phyloP scores from a whole-genome alignment of 2,888 invertebrate species.

The Hymenopus coronatus region DNA sequence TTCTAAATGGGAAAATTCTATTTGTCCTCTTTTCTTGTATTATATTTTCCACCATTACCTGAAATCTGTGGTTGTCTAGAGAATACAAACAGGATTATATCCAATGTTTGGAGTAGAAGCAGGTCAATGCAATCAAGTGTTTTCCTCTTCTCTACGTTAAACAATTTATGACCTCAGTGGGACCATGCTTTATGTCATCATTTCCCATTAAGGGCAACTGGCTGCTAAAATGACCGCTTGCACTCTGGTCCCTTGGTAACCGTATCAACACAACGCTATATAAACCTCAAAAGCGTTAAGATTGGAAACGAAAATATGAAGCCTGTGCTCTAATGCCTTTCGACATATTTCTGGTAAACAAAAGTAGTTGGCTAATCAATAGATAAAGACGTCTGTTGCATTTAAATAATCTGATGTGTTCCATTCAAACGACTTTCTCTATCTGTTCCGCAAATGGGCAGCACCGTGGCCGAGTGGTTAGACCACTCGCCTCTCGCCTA shows the following conservation, averaged over 20 bases:
- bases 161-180: background rate
- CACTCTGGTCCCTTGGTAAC: background rate
- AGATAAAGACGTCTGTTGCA: too few relatives aligned
- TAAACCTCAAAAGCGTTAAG: too few relatives aligned
- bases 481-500: too few relatives aligned
- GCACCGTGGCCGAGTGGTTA: too few relatives aligned
- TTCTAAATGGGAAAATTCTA: background rate
- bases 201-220: background rate
- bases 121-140: background rate
- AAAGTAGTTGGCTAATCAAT: too few relatives aligned
- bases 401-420: too few relatives aligned
- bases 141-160: background rate
- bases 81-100: background rate
- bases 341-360: too few relatives aligned
- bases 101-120: background rate
- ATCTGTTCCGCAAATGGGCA: too few relatives aligned
- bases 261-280: too few relatives aligned
- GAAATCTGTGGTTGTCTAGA: background rate
- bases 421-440: too few relatives aligned
- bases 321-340: too few relatives aligned
- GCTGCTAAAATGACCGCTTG: background rate
- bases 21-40: background rate
- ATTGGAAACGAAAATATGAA: too few relatives aligned
- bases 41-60: background rate
- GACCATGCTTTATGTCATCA: conserved; percentile 7